phyloP scores from a whole-genome alignment of 1,140 invertebrate genomes.

The Penaeus vannamei region DNA sequence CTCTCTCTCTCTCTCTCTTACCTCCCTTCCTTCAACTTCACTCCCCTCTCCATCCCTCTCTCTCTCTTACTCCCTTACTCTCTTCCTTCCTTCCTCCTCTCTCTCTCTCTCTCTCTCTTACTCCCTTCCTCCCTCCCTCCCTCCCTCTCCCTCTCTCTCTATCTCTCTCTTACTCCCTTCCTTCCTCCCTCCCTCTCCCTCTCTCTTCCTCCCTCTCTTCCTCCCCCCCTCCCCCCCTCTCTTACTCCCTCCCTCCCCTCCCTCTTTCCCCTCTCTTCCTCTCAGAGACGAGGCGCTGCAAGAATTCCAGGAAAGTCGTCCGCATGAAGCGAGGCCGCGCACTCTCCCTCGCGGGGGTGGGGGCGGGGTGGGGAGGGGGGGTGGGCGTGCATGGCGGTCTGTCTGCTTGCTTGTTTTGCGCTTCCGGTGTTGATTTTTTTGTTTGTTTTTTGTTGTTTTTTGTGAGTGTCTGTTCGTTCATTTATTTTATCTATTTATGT shows the following conservation, averaged over 20 bases:
- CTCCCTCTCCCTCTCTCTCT: neutral
- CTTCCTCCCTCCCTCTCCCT: slow-evolving; percentile 20
- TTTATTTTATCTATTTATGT: too few species aligned
- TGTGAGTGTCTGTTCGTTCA: too few species aligned
- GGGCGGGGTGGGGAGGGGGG: too few species aligned
- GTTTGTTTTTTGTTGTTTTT: neutral
- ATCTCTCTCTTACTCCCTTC: neutral
- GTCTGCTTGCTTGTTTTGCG: neutral
- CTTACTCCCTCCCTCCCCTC: slow-evolving; percentile 11
- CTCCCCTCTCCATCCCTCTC: neutral
- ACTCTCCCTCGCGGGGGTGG: too few species aligned
- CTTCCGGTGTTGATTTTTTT: neutral
- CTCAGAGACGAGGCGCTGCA: neutral
- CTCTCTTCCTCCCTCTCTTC: slow-evolving; percentile 23
- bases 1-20: neutral
- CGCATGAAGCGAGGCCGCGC: too few species aligned
- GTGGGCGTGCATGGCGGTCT: neutral
- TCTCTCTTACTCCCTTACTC: slow-evolving; percentile 22
- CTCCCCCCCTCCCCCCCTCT: slow-evolving; percentile 20
- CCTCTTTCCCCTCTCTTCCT: slow-evolving; percentile 1
- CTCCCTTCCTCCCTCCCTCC: neutral
- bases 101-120: neutral
- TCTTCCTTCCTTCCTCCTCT: slow-evolving; percentile 13
- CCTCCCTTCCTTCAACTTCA: neutral
- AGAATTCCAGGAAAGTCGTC: too few species aligned